Evolutionary conservation across 53 echinoderm and acorn worm genomes (phyloP).

Genomic region (Luidia sarsii): DNA sequence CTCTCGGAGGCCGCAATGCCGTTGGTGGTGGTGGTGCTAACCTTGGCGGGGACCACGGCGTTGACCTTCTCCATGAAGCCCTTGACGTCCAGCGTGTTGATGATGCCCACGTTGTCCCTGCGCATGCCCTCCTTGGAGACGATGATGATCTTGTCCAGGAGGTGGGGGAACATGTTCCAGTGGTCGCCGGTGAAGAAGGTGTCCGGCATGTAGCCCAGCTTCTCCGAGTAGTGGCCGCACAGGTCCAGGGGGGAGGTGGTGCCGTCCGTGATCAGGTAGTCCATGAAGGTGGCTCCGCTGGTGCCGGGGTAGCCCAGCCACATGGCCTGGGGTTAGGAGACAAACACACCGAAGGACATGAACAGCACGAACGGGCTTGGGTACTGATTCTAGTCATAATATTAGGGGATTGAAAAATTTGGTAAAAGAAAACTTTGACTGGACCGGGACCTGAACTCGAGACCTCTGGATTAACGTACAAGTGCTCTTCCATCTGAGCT

Average conservation of each 20-base stretch:
- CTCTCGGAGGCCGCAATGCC: background rate
- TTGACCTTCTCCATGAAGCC: constrained; percentile 72
- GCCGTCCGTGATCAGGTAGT: constrained; percentile 90
- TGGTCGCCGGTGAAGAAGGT: constrained; percentile 99
- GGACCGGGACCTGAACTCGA: too few relatives aligned
- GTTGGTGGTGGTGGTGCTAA: background rate
- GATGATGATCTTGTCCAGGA: constrained; percentile 82
- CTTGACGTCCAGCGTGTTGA: constrained; percentile 85
- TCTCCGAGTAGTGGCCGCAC: constrained; percentile 93
- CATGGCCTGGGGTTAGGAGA: constrained; percentile 93
- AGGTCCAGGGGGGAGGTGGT: constrained; percentile 91
- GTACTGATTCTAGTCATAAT: too few relatives aligned
- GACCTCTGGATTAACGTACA: too few relatives aligned
- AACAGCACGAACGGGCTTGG: too few relatives aligned
- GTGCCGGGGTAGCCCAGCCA: constrained; percentile 99
- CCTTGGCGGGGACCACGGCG: constrained; percentile 28
- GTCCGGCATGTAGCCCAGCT: constrained; percentile 91
- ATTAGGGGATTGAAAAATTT: too few relatives aligned
- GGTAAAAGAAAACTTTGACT: too few relatives aligned
- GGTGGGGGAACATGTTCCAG: constrained; percentile 99
- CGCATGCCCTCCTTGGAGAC: constrained; percentile 73
- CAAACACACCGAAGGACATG: too few relatives aligned
- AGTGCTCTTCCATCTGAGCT: too few relatives aligned
- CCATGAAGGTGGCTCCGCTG: constrained; percentile 98
- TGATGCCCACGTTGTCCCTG: constrained; percentile 79